Evolutionary conservation across 2,797 vertebrate species (phyloP).

Genomic region (Sebastes minor): DNA sequence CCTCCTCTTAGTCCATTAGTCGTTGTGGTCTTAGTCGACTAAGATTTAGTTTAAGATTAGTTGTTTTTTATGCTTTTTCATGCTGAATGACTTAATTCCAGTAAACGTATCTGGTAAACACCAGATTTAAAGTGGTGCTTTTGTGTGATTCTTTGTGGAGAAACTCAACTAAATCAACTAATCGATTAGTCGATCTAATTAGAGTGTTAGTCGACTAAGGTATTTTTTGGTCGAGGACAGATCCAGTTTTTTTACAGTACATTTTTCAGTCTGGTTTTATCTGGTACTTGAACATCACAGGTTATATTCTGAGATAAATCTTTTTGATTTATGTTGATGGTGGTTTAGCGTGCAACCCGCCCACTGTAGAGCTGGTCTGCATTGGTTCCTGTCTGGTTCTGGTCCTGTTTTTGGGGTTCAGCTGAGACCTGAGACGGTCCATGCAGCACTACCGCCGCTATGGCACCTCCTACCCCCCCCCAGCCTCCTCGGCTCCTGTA

Average conservation of each 20-base stretch:
- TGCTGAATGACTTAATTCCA: too few relatives aligned
- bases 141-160: too few relatives aligned
- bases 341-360: neutral
- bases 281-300: too few relatives aligned
- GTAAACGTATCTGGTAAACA: fast-evolving
- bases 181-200: too few relatives aligned
- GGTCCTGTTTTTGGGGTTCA: neutral
- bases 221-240: too few relatives aligned
- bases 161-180: too few relatives aligned
- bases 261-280: neutral
- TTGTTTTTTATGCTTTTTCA: too few relatives aligned
- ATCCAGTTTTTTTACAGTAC: neutral
- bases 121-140: too few relatives aligned
- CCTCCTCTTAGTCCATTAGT: too few relatives aligned
- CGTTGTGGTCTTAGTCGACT: too few relatives aligned
- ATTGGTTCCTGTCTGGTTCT: neutral
- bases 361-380: neutral
- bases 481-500: constrained; percentile 20
- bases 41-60: too few relatives aligned
- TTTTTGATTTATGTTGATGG: neutral
- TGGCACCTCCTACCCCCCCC: constrained; percentile 27
- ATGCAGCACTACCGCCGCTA: constrained; percentile 61
- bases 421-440: neutral
- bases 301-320: neutral
- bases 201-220: too few relatives aligned